Conservation (phyloP, 2,888 invertebrate genomes). For the Tubulanus polymorphus region DNA sequence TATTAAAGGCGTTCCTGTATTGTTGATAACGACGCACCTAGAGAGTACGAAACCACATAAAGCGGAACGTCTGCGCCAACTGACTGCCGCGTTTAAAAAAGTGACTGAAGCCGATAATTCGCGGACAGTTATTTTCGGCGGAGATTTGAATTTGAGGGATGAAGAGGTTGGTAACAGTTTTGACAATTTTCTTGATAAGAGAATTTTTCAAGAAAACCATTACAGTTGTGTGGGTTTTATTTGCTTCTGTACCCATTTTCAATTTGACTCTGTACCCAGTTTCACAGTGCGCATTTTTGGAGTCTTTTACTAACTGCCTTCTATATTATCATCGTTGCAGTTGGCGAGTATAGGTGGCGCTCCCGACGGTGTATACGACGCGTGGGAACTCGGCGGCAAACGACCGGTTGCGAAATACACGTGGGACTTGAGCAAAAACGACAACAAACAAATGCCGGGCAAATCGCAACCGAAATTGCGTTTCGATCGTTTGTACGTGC, state of each 20-base stretch:
- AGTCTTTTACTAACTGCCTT: too few relatives aligned
- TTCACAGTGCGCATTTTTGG: too few relatives aligned
- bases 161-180: conserved; percentile 54
- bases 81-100: conserved; percentile 48
- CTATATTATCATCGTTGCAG: too few relatives aligned
- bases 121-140: conserved; percentile 58
- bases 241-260: too few relatives aligned
- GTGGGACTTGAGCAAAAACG: conserved; percentile 61
- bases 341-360: conserved; percentile 48
- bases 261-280: too few relatives aligned
- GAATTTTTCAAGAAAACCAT: too few relatives aligned
- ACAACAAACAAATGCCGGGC: conserved; percentile 54
- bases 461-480: conserved; percentile 54
- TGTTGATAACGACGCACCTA: conserved; percentile 60
- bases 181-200: conserved; percentile 7
- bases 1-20: conserved; percentile 46
- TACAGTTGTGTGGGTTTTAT: too few relatives aligned
- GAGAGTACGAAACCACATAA: conserved; percentile 59
- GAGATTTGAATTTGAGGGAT: conserved; percentile 62
- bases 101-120: conserved; percentile 27
- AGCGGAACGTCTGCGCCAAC: conserved; percentile 55
- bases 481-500: conserved; percentile 59
- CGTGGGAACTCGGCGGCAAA: conserved; percentile 60
- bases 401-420: conserved; percentile 58
- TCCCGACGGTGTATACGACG: conserved; percentile 54